phyloP scores from a whole-genome alignment of 2,888 invertebrate genomes.

The Clitarchus hookeri region DNA sequence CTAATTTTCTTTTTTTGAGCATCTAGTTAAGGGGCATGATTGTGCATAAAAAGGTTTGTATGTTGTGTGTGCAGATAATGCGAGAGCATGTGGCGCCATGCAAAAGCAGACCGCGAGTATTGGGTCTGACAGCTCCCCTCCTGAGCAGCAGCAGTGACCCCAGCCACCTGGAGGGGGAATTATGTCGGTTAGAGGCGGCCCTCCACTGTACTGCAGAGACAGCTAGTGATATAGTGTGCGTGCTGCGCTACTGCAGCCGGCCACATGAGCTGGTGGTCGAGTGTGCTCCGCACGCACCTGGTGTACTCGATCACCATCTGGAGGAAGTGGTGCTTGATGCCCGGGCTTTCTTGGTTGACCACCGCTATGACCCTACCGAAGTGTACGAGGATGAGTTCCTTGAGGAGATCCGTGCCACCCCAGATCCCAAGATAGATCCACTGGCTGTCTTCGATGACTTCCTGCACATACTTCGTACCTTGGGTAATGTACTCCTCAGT shows the following conservation, averaged over 20 bases:
- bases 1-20: no score
- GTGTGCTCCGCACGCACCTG: conserved; percentile 53
- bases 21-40: no score
- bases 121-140: conserved; percentile 81
- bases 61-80: conserved; percentile 39
- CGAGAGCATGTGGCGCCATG: conserved; percentile 52
- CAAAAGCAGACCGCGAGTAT: conserved; percentile 66
- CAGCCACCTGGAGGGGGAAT: conserved; percentile 74
- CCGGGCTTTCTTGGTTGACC: conserved; percentile 73
- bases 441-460: conserved; percentile 71
- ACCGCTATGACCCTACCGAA: conserved; percentile 73
- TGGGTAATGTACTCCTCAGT: conserved; percentile 57
- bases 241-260: conserved; percentile 66
- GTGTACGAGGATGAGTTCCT: conserved; percentile 69
- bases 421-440: conserved; percentile 80
- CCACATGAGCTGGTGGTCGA: conserved; percentile 59
- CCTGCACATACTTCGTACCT: conserved; percentile 68
- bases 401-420: conserved; percentile 76
- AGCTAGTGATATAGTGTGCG: conserved; percentile 86
- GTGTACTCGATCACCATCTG: conserved; percentile 57
- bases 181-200: conserved; percentile 75
- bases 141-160: conserved; percentile 66
- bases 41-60: no score
- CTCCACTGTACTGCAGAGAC: conserved; percentile 80
- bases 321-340: conserved; percentile 60